A percentile compares a stretch with the other conserved stretches of the same genome.
Evolutionary conservation across 2,888 invertebrate genomes (phyloP).

Genomic region (Ashinkailepas kermadecensis): DNA sequence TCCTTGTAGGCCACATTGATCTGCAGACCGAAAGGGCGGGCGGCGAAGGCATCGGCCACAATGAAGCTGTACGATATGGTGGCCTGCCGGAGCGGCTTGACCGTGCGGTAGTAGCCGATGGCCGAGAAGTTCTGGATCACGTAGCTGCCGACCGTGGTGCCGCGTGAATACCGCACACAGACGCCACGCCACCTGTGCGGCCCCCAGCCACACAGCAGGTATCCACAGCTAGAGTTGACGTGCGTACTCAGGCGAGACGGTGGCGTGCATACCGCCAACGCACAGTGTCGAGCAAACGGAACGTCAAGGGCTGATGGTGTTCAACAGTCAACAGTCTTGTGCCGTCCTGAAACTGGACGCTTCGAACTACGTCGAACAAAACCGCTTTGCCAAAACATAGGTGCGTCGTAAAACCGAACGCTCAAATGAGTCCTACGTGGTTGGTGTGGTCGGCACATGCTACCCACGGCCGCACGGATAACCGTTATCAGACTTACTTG

Average conservation of each 20-base stretch:
- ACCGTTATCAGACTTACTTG: not conserved
- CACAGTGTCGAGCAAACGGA: too few relatives aligned
- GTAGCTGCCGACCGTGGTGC: constrained; percentile 54
- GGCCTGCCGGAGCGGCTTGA: constrained; percentile 85
- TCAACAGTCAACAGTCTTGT: too few relatives aligned
- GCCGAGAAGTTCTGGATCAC: constrained; percentile 98
- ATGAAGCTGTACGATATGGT: constrained; percentile 91
- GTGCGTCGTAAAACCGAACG: too few relatives aligned
- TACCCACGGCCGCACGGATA: too few relatives aligned
- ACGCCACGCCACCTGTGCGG: not conserved
- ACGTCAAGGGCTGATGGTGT: too few relatives aligned
- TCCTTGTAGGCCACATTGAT: constrained; percentile 88
- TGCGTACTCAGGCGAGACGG: too few relatives aligned
- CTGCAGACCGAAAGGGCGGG: constrained; percentile 91
- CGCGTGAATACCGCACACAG: not conserved
- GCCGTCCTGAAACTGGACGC: too few relatives aligned
- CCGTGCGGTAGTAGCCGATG: constrained; percentile 73
- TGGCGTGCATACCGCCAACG: too few relatives aligned
- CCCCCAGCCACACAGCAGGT: too few relatives aligned
- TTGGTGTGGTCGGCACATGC: too few relatives aligned
- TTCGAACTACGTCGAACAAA: not conserved
- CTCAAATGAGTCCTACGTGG: too few relatives aligned
- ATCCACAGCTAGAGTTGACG: too few relatives aligned
- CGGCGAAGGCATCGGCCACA: constrained; percentile 92
- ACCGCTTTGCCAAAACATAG: not conserved